Evolutionary conservation across 1,140 invertebrate genomes (phyloP).

Genomic region (Argopecten irradians): DNA sequence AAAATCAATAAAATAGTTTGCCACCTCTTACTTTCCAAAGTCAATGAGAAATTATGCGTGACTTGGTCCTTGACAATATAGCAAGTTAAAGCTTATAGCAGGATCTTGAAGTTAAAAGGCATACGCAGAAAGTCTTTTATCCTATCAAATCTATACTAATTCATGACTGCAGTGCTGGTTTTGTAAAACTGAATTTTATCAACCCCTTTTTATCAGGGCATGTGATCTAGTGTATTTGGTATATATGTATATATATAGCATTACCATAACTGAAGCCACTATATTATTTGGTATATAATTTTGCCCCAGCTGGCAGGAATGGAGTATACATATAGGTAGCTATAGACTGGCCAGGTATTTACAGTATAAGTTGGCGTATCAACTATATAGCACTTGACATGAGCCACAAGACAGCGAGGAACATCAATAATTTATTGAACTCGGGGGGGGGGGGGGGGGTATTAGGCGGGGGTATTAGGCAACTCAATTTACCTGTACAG

Average conservation of each 20-base stretch:
- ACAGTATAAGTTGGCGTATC: background rate
- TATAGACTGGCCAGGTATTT: background rate
- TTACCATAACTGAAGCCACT: background rate
- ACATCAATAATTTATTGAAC: slow-evolving; percentile 16
- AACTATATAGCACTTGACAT: background rate
- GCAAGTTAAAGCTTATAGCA: no score
- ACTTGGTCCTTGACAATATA: background rate
- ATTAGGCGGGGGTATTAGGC: no score
- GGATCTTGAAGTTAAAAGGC: background rate
- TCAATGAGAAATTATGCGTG: background rate
- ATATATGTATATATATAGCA: background rate
- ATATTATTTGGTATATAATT: background rate
- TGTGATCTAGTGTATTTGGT: background rate
- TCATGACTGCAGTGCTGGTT: background rate
- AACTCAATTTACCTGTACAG: background rate
- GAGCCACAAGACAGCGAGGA: background rate
- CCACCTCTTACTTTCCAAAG: background rate
- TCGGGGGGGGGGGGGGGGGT: background rate
- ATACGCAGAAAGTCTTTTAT: background rate
- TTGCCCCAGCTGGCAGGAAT: background rate
- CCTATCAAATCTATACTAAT: background rate
- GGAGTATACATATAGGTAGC: background rate
- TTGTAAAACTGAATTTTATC: slow-evolving; percentile 23
- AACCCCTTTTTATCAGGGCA: background rate
- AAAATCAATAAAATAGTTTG: background rate